Base-by-base conservation (phyloP, 2,888 invertebrate genomes). In the Caenorhabditis drosophilae region DNA sequence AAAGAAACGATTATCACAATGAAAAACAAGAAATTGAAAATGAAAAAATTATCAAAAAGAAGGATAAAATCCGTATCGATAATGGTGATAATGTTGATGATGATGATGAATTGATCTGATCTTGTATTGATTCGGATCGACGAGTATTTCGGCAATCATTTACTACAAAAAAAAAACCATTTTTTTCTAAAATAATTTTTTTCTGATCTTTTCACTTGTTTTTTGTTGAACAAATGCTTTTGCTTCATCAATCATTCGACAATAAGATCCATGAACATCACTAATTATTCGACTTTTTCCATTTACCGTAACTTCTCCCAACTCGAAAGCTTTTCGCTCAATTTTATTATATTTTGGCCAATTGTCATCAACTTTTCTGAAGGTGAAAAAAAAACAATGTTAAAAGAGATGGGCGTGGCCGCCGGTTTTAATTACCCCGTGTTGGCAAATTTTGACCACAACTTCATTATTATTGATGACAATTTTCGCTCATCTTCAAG, bases 381-480 rank as follows among this genome's bases (percentile, higher is more conserved):
- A 22, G 23, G 36, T 36, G 41, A 12, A 25, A 9, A 9, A n/a
- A 36, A 36, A 36, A 36, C 12, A 15, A 36, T 36, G 12, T 36
- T n/a, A 36, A 36, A 36, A 36, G 12, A 36, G n/a, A n/a, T n/a
- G n/a, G n/a, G n/a, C n/a, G n/a, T 31, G 12, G 6, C 31, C 31
- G 7, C 31, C 31, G 7, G 2, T 4, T 22, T 22, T 16, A 42
- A 68, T 89, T 87, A 96, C 96, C 96, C 96, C 54, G 91, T 91
- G 82, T 90, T 89, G 63, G 95, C 93, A 85, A 96, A 97, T 86
- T 90, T 90, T 61, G 93, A 90, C 87, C 93, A 95, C 54, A 92
- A 90, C 84, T 89, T 89, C 90, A 97, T 95, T 85, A 97, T 93
- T 84, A 91, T 90, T 71, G 89, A 88, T 79, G 93, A 91, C 70